phyloP scores from a whole-genome alignment of 2,797 vertebrate species.

The Pristis pectinata region DNA sequence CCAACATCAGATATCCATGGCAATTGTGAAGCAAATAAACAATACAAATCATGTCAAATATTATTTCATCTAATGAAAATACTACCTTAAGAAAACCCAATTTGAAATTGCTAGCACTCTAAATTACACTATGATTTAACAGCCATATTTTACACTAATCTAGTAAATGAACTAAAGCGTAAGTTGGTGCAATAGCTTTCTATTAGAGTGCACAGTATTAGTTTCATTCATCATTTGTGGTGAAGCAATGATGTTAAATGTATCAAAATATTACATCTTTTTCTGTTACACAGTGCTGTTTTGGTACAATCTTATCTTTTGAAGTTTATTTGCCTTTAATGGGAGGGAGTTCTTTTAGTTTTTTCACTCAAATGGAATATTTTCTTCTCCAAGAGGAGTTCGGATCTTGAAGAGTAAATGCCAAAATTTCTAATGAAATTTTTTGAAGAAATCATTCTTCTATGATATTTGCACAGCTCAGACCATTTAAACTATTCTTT shows the following conservation, averaged over 20 bases:
- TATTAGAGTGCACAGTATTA: neutral
- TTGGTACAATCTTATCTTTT: neutral
- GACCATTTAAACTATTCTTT: neutral
- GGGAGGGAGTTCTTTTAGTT: neutral
- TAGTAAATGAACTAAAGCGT: neutral
- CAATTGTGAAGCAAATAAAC: neutral
- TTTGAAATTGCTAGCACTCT: neutral
- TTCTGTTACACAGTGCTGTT: neutral
- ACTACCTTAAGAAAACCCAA: too few species aligned
- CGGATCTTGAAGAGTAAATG: conserved; percentile 5
- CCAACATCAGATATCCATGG: neutral
- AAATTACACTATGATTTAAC: neutral
- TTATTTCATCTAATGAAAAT: neutral
- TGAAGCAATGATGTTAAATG: neutral
- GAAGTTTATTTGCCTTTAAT: neutral
- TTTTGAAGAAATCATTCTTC: neutral
- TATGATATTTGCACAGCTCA: neutral
- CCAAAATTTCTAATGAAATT: neutral
- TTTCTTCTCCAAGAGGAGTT: neutral
- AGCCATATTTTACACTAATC: neutral
- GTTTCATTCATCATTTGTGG: neutral
- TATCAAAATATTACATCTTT: neutral
- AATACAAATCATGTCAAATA: neutral
- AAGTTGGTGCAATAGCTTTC: neutral
- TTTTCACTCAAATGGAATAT: neutral